Evolutionary conservation across 2,113 vertebrate genomes (phyloP).

Genomic region (Nansenia antarctica): DNA sequence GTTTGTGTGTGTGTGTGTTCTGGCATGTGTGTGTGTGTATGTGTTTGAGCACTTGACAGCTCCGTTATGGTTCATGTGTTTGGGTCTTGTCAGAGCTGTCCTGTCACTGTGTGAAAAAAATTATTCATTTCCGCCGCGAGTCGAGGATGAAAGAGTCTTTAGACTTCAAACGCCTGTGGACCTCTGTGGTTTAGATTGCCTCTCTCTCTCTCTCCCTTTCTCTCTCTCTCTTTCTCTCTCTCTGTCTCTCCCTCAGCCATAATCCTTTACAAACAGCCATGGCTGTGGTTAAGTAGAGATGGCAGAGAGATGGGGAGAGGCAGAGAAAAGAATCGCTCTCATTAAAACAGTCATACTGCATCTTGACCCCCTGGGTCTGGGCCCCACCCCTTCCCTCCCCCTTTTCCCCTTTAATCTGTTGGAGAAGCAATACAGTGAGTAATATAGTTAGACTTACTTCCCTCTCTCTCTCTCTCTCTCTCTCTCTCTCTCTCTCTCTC

Average conservation of each 20-base stretch:
- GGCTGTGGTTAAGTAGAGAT: no score
- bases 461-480: no score
- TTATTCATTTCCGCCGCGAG: slow-evolving; percentile 67
- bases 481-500: no score
- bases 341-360: no score
- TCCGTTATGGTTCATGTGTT: slow-evolving; percentile 72
- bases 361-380: no score
- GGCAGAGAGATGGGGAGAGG: no score
- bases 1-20: slow-evolving; percentile 10
- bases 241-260: no score
- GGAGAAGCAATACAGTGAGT: no score
- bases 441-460: no score
- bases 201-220: slow-evolving; percentile 56
- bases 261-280: slow-evolving; percentile 29
- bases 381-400: no score
- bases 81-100: slow-evolving; percentile 70
- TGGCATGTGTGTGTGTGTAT: slow-evolving; percentile 14
- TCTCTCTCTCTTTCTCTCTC: slow-evolving; percentile 37
- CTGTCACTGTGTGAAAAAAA: slow-evolving; percentile 69
- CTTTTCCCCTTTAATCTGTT: no score
- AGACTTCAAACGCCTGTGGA: slow-evolving; percentile 74
- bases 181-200: slow-evolving; percentile 68
- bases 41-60: slow-evolving; percentile 60
- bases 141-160: slow-evolving; percentile 73
- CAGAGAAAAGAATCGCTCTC: no score